Percentiles rank a stretch among this genome's conserved stretches.
Conservation (phyloP, 64 coral and sea anemone genomes). For the Exaiptasia diaphana region DNA sequence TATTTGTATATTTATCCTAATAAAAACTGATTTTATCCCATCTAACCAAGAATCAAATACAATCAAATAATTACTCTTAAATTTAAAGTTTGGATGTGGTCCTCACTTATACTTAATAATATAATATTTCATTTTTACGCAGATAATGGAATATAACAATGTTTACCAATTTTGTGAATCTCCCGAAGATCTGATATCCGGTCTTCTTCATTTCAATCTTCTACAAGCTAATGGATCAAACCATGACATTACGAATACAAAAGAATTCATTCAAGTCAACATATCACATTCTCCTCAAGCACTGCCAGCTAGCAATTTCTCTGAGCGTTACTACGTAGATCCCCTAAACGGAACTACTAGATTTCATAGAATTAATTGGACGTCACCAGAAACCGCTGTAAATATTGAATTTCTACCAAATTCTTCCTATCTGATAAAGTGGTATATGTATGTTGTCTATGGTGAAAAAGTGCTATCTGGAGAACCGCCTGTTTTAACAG, state of each 20-base stretch:
- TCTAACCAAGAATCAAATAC: too few relatives aligned
- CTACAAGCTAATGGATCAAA: slow-evolving; percentile 1
- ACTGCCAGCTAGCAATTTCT: neutral
- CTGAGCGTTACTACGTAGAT: neutral
- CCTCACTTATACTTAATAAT: too few relatives aligned
- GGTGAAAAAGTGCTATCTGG: neutral
- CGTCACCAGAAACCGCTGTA: neutral
- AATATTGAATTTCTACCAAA: slow-evolving; percentile 19
- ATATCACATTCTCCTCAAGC: neutral
- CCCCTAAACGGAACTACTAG: neutral
- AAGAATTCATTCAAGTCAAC: neutral
- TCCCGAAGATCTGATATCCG: neutral
- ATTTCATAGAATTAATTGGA: slow-evolving; percentile 33
- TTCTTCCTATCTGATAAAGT: neutral
- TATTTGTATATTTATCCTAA: neutral
- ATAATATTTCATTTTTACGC: neutral
- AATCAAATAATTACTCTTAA: too few relatives aligned
- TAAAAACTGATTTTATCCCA: too few relatives aligned
- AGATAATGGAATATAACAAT: slow-evolving; percentile 41
- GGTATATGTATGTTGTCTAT: slow-evolving; percentile 1
- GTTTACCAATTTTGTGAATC: slow-evolving; percentile 12
- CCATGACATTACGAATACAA: neutral
- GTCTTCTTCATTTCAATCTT: slow-evolving; percentile 15
- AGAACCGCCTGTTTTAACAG: neutral
- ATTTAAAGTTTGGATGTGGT: too few relatives aligned